These are phyloP conservation scores for Rhombomys opimus DNA, from an alignment of 2,113 vertebrate genomes.

Conservation along the genomic window DNA sequence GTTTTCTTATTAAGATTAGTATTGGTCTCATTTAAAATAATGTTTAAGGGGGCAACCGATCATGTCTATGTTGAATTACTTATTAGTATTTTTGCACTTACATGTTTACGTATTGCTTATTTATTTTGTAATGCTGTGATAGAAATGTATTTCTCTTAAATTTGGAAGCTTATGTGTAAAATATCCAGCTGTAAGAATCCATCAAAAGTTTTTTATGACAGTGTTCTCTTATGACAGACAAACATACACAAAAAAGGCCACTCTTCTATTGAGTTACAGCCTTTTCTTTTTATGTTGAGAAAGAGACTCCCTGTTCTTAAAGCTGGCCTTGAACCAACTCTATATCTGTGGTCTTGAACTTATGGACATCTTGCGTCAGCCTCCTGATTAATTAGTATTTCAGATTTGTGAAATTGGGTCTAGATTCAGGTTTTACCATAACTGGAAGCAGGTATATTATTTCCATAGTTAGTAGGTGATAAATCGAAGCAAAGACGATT, in stretches of 20 bases:
- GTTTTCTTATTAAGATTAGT: neutral
- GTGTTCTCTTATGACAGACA: neutral
- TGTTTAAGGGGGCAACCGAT: neutral
- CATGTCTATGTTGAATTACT: neutral
- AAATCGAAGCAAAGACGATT: neutral
- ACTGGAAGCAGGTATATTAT: neutral
- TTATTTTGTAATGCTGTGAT: neutral
- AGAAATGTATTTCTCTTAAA: neutral
- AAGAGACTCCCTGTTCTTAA: neutral
- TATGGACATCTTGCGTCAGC: neutral
- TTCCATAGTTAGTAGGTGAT: neutral
- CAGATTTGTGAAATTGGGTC: neutral
- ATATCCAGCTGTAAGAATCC: neutral
- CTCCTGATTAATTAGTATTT: neutral
- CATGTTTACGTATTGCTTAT: neutral
- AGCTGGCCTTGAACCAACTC: neutral
- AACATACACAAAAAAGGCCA: too few species aligned
- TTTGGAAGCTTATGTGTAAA: neutral
- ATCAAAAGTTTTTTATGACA: neutral
- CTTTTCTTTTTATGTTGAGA: neutral
- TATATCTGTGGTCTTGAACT: neutral
- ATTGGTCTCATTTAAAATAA: constrained; percentile 14
- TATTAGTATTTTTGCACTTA: neutral
- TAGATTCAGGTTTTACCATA: neutral
- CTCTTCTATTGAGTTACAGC: neutral